A percentile compares a stretch with the other conserved stretches of the same genome.
phyloP scores from a whole-genome alignment of 2,113 vertebrate genomes.

The Eonycteris spelaea region DNA sequence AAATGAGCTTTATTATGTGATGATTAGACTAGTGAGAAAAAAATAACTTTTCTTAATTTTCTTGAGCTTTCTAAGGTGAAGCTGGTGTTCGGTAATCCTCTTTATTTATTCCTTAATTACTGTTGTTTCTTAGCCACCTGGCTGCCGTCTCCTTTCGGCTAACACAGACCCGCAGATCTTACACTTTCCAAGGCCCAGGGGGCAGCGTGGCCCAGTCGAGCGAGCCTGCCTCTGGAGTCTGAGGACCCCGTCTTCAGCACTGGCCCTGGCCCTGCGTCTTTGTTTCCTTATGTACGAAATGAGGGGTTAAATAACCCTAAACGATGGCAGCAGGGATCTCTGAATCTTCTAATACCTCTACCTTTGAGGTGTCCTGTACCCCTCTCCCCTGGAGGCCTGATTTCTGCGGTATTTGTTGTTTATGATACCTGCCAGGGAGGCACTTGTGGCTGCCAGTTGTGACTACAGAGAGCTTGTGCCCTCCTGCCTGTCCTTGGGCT shows the following conservation, averaged over 20 bases:
- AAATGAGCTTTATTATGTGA: not conserved
- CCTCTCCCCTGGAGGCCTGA: not conserved
- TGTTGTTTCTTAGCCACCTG: not conserved
- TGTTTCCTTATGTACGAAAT: not conserved
- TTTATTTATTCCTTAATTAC: not conserved
- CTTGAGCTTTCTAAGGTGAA: not conserved
- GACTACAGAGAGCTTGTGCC: not conserved
- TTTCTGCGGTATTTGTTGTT: not conserved
- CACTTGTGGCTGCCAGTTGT: not conserved
- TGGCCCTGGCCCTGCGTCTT: not conserved
- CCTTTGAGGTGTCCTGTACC: not conserved
- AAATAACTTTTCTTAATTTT: not conserved
- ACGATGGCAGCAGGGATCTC: not conserved
- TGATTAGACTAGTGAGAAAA: not conserved
- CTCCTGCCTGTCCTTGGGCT: not conserved
- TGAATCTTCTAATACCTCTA: not conserved
- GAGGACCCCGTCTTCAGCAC: not conserved
- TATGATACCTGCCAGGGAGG: not conserved
- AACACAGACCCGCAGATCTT: not conserved
- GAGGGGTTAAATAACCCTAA: not conserved
- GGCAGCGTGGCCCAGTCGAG: not conserved
- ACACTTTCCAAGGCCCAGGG: not conserved
- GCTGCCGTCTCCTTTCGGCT: not conserved
- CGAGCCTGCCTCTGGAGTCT: not conserved
- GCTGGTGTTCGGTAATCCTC: not conserved